Evolutionary conservation across 2,113 vertebrate species (phyloP).

Genomic region (Solea solea): DNA sequence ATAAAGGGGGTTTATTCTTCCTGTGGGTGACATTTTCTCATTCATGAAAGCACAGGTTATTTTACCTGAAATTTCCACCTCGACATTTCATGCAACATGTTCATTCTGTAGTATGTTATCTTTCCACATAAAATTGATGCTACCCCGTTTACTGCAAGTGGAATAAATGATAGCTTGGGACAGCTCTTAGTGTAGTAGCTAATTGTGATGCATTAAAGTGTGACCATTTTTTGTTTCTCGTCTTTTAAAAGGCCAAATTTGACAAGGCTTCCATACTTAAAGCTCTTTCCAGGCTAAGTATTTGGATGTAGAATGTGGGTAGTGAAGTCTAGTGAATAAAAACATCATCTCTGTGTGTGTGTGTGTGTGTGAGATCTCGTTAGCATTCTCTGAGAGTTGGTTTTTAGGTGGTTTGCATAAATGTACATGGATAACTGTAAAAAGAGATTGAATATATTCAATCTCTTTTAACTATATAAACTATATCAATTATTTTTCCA

Average conservation of each 20-base stretch:
- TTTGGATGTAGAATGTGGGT: not conserved
- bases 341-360: too few species aligned
- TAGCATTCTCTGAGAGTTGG: too few species aligned
- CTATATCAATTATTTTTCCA: too few species aligned
- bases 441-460: too few species aligned
- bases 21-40: not conserved
- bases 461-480: too few species aligned
- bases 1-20: not conserved
- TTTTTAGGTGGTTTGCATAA: too few species aligned
- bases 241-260: not conserved
- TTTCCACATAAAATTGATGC: not conserved
- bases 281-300: not conserved
- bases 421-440: too few species aligned
- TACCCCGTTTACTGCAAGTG: not conserved
- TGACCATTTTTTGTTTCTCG: too few species aligned
- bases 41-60: not conserved
- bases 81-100: not conserved
- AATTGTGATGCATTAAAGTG: not conserved
- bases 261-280: not conserved
- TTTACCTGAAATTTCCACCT: not conserved
- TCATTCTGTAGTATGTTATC: not conserved
- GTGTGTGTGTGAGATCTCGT: too few species aligned
- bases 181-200: not conserved
- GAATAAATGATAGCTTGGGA: constrained; percentile 4
- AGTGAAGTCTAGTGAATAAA: too few species aligned